Evolutionary conservation across 2,888 invertebrate species (phyloP), one percentile per base, ranked within the genome.

Genomic region (Pandemis heparana): DNA sequence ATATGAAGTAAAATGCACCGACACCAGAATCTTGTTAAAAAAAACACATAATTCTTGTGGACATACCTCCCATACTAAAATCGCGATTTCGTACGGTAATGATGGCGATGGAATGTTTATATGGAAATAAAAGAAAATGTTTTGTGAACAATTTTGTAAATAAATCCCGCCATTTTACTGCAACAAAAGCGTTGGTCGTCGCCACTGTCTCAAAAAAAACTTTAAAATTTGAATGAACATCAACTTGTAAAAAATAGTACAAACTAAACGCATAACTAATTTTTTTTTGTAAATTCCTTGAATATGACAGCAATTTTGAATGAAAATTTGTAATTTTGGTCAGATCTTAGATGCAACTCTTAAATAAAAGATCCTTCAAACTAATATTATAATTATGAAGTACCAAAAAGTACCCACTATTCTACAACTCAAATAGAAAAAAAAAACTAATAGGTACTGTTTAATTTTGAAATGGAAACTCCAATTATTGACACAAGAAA

Each of bases 31-130:
- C 64, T 62, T 32, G 59, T 72, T 60, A 32, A 38, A 65, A 56
- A 60, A 60, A 65, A 53, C 77, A 74, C 78, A 77, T 71, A 77
- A 75, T 78, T 82, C 76, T 79, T 80, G 78, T 80, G 72, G 81
- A 90, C 90, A 86, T 89, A 89, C 89, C 89, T 89, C 86, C 89
- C 86, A 80, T 76, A 87, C 89, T 89, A 86, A 79, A 70, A 53
- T 74, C 70, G 82, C 77, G 53, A 71, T 65, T 75, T 71, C 63
- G 75, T 66, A 71, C 66, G 62, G 67, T 63, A 67, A 75, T 68
- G 75, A 56, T 67, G 66, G 71, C 71, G 71, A 71, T 71, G 67
- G 64, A 67, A 75, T 71, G 71, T 71, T 67, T 71, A 73, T 71
- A 72, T 69, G 69, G 71, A 75, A 75, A 75, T 69, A 68, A 60